Evolutionary conservation across 1,140 invertebrate genomes (phyloP).

Genomic region (Drosophila lini): DNA sequence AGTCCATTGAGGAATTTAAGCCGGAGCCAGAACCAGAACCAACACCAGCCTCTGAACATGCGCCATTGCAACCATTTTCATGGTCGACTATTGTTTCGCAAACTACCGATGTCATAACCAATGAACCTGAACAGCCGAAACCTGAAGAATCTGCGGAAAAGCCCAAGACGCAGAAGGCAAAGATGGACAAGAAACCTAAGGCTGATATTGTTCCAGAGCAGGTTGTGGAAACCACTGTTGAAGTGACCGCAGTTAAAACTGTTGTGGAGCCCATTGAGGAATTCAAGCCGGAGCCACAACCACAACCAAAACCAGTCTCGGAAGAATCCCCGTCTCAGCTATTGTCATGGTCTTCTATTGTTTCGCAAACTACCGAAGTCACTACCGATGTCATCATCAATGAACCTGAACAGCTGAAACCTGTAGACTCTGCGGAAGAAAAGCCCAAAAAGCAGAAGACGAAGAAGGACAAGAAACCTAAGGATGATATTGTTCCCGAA

Average conservation of each 20-base stretch:
- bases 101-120: background rate
- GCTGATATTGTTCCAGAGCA: slow-evolving; percentile 4
- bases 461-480: slow-evolving; percentile 34
- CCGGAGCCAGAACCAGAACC: background rate
- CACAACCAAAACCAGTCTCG: background rate
- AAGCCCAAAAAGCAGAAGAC: slow-evolving; percentile 23
- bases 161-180: slow-evolving; percentile 23
- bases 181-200: slow-evolving; percentile 32
- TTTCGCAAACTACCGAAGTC: slow-evolving; percentile 16
- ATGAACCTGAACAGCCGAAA: background rate
- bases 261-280: background rate
- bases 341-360: slow-evolving; percentile 21
- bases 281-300: background rate
- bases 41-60: too few relatives aligned
- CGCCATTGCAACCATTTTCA: background rate
- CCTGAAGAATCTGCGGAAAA: background rate
- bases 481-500: slow-evolving; percentile 2
- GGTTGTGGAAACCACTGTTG: slow-evolving; percentile 1
- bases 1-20: background rate
- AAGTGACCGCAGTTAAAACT: background rate
- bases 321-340: background rate
- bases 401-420: background rate
- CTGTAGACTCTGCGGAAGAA: background rate
- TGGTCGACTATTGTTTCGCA: slow-evolving; percentile 28
- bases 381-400: background rate